Conservation (phyloP, 1,140 invertebrate species). For the Zophobas morio region DNA sequence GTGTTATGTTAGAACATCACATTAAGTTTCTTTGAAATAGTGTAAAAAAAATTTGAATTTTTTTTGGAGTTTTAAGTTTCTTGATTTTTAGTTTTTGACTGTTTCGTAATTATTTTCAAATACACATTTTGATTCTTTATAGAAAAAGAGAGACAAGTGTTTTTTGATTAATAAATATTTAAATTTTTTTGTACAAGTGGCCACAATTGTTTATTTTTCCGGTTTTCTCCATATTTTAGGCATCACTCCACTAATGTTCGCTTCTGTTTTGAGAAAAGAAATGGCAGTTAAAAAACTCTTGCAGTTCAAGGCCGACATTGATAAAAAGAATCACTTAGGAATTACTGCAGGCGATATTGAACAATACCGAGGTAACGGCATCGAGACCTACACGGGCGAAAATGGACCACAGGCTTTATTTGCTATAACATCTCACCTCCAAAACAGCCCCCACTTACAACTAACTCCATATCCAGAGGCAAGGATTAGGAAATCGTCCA, state of each 20-base stretch:
- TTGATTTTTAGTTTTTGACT: too few relatives aligned
- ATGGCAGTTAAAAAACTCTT: constrained; percentile 53
- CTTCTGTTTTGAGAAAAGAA: constrained; percentile 56
- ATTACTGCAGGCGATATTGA: constrained; percentile 56
- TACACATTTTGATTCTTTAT: too few relatives aligned
- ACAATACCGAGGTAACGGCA: constrained; percentile 34
- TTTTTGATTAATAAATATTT: too few relatives aligned
- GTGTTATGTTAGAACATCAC: not conserved
- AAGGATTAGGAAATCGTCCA: constrained; percentile 49
- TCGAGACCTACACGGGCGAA: constrained; percentile 12
- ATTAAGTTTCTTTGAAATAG: too few relatives aligned
- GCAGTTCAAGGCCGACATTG: constrained; percentile 55
- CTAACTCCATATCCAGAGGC: constrained; percentile 15
- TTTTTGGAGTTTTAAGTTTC: too few relatives aligned
- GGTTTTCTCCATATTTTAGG: constrained; percentile 54
- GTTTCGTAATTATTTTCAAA: too few relatives aligned
- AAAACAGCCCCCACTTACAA: constrained; percentile 18
- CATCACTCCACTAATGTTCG: constrained; percentile 64
- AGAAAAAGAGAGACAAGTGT: too few relatives aligned
- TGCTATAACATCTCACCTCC: constrained; percentile 33
- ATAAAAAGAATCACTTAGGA: constrained; percentile 54
- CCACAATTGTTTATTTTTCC: constrained; percentile 23
- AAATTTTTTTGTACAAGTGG: not conserved
- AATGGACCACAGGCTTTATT: constrained; percentile 22
- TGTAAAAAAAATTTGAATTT: too few relatives aligned